phyloP scores from a whole-genome alignment of 2,797 vertebrate genomes.

The Clarias pachynema region DNA sequence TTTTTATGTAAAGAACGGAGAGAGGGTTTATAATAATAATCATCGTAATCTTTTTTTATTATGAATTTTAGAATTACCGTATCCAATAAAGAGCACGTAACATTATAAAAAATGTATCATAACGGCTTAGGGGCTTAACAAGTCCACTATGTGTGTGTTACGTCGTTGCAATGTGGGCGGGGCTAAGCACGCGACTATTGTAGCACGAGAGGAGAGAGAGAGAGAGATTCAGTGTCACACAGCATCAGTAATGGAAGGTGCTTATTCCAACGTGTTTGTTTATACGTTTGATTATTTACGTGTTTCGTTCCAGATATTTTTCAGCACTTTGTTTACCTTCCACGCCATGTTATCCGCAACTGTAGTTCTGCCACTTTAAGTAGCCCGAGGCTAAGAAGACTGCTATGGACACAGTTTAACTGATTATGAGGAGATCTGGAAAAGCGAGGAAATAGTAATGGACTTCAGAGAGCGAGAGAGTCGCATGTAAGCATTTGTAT shows the following conservation, averaged over 20 bases:
- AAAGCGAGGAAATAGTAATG: conserved; percentile 14
- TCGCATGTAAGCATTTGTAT: not conserved
- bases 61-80: not conserved
- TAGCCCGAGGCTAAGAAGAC: not conserved
- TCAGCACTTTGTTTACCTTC: conserved; percentile 42
- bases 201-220: not conserved
- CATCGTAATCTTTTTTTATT: not conserved
- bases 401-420: conserved; percentile 56
- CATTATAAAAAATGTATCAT: too few species aligned
- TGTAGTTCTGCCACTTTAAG: not conserved
- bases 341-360: not conserved
- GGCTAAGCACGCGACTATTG: conserved; percentile 50
- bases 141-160: not conserved
- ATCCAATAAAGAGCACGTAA: not conserved
- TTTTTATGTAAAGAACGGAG: not conserved
- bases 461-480: conserved; percentile 10
- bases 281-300: conserved; percentile 41
- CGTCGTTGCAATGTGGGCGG: conserved; percentile 64
- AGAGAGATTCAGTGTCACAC: not conserved
- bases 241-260: conserved; percentile 57
- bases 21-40: not conserved
- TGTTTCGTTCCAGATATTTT: conserved; percentile 49
- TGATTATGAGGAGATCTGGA: conserved; percentile 21
- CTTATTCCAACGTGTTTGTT: conserved; percentile 42
- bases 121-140: not conserved